These are phyloP conservation scores for Pyrrhosoma nymphula DNA, from an alignment of 2,888 invertebrate genomes.

Conservation along the genomic window DNA sequence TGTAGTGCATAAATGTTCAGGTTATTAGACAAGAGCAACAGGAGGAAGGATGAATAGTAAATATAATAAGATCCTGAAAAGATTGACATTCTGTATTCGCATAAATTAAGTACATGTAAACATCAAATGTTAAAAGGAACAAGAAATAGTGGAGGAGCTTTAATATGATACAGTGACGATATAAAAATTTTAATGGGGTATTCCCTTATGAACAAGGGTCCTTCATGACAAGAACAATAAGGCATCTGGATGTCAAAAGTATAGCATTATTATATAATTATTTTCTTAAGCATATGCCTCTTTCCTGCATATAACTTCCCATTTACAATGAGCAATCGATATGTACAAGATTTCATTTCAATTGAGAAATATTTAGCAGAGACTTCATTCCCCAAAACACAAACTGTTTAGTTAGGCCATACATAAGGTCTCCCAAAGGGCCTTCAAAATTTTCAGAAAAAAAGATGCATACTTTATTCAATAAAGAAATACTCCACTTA, in stretches of 20 bases:
- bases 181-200: slow-evolving; percentile 11
- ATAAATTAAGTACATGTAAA: slow-evolving; percentile 25
- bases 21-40: too few species aligned
- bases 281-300: neutral
- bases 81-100: neutral
- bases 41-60: neutral
- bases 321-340: neutral
- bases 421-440: neutral
- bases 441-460: neutral
- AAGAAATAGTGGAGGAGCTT: neutral
- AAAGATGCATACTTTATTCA: neutral
- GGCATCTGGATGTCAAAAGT: neutral
- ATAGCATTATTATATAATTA: neutral
- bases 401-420: neutral
- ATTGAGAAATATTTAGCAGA: neutral
- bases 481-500: neutral
- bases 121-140: slow-evolving; percentile 10
- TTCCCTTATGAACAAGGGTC: neutral
- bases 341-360: neutral
- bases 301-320: neutral
- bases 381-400: neutral
- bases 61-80: neutral
- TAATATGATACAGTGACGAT: neutral
- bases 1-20: too few species aligned
- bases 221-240: neutral